Percentiles rank a stretch among this genome's conserved stretches.
These are phyloP conservation scores for Boloria selene DNA, from an alignment of 2,888 invertebrate genomes.

Conservation along the genomic window DNA sequence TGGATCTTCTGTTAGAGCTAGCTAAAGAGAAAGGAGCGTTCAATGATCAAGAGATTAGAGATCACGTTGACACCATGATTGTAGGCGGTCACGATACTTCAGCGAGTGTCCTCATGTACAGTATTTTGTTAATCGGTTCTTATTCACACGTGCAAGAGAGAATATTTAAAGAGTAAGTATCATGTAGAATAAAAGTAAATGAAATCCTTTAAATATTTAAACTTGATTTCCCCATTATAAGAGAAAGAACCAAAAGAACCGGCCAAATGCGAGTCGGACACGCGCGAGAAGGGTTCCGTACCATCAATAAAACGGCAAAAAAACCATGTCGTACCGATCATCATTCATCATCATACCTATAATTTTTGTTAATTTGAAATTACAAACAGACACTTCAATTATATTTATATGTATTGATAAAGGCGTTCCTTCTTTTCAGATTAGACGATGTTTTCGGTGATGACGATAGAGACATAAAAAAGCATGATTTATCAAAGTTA, in stretches of 20 bases:
- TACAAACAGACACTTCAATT: too few relatives aligned
- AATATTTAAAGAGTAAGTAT: conserved; percentile 61
- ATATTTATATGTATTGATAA: too few relatives aligned
- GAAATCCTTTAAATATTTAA: too few relatives aligned
- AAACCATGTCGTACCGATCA: too few relatives aligned
- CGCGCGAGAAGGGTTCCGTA: too few relatives aligned
- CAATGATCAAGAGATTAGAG: conserved; percentile 76
- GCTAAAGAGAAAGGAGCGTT: conserved; percentile 49
- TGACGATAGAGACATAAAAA: conserved; percentile 57
- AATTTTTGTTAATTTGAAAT: too few relatives aligned
- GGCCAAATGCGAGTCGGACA: too few relatives aligned
- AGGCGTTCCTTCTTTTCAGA: conserved; percentile 41
- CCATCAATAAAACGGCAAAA: too few relatives aligned
- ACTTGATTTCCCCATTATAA: too few relatives aligned
- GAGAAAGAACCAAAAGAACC: too few relatives aligned
- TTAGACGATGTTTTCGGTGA: conserved; percentile 56
- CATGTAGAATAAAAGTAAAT: conserved; percentile 41
- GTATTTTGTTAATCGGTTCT: conserved; percentile 65
- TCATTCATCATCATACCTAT: too few relatives aligned
- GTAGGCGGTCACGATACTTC: conserved; percentile 80
- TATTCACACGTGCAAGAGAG: conserved; percentile 67
- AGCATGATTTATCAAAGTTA: conserved; percentile 57
- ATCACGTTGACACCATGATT: conserved; percentile 83
- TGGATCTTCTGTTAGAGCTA: conserved; percentile 79
- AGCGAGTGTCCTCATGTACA: conserved; percentile 68